Evolutionary conservation across 2,113 vertebrate species (phyloP), one percentile per base, ranked within the genome.

Genomic region (Hippocampus comes): DNA sequence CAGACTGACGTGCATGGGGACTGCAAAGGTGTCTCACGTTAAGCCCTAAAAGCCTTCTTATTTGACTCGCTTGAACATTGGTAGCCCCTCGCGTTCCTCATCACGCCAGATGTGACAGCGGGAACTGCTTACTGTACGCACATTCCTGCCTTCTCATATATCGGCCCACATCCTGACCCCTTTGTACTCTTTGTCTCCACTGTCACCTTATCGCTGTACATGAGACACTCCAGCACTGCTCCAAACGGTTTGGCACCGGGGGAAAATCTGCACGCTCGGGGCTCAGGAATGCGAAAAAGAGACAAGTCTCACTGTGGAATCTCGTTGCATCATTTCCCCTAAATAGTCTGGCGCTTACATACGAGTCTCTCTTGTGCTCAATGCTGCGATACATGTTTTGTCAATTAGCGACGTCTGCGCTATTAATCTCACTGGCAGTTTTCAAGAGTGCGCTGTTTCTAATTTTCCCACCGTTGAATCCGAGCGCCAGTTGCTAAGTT

Each of bases 21-120:
- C 68, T 30, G 15, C 71, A 38, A 73, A 56, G 65, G 11, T 42
- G 72, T 83, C 78, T 83, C 75, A 88, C 84, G 82, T 89, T 79
- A 87, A 86, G 84, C 63, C 34, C 27, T 64, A 67, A 30, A 71
- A 48, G 76, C 74, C 77, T 5, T 6, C 5, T 38, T 80, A 80
- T 82, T 81, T 64, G 66, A 18, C 17, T 8, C 7, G 18, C 43
- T 21, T 53, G 10, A 46, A 65, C 60, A 73, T 77, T 63, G 57
- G 70, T 68, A 74, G 76, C 43, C 63, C 67, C 42, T 66, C 51
- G 67, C 17, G 42, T 74, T 67, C 51, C 71, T 78, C 30, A 17
- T 61, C 38, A 21, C 72, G 69, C 70, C 77, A 73, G 79, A 86
- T 53, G 70, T 71, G 65, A 76, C 71, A 67, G 63, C 81, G 72